Percentiles rank a stretch among this genome's conserved stretches.
Conservation (phyloP, 2,888 invertebrate species). For the Calliscelio sp. region DNA sequence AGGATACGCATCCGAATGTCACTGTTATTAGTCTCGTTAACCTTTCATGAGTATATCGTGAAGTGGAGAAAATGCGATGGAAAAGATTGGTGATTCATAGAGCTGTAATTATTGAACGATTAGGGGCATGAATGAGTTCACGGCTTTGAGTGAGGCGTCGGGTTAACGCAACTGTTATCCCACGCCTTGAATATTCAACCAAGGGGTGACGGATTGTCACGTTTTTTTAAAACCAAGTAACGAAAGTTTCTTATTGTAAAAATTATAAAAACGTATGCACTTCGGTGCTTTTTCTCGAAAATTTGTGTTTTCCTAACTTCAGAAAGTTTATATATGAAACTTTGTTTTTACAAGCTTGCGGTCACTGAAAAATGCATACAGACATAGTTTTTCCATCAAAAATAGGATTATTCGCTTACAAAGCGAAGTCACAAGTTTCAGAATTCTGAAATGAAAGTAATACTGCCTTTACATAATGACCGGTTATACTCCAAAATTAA, state of each 20-base stretch:
- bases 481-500: conserved; percentile 24
- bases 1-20: conserved; percentile 50
- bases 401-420: conserved; percentile 35
- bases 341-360: conserved; percentile 35
- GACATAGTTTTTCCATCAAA: conserved; percentile 37
- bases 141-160: not conserved
- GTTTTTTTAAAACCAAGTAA: not conserved
- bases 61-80: not conserved
- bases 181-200: not conserved
- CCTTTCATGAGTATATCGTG: conserved; percentile 31
- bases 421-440: conserved; percentile 16
- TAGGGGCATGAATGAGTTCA: conserved; percentile 4
- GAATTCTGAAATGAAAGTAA: conserved; percentile 44
- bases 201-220: not conserved
- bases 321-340: conserved; percentile 35
- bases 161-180: not conserved
- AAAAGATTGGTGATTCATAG: conserved; percentile 19
- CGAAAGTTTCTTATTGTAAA: not conserved
- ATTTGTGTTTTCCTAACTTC: conserved; percentile 16
- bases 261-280: not conserved
- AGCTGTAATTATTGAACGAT: conserved; percentile 17
- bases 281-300: conserved; percentile 2
- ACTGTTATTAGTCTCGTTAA: conserved; percentile 53
- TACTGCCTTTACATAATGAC: conserved; percentile 41
- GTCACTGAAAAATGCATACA: conserved; percentile 36